A percentile compares a stretch with the other conserved stretches of the same genome.
phyloP scores from a whole-genome alignment of 2,113 vertebrate species.

The Lophius piscatorius region DNA sequence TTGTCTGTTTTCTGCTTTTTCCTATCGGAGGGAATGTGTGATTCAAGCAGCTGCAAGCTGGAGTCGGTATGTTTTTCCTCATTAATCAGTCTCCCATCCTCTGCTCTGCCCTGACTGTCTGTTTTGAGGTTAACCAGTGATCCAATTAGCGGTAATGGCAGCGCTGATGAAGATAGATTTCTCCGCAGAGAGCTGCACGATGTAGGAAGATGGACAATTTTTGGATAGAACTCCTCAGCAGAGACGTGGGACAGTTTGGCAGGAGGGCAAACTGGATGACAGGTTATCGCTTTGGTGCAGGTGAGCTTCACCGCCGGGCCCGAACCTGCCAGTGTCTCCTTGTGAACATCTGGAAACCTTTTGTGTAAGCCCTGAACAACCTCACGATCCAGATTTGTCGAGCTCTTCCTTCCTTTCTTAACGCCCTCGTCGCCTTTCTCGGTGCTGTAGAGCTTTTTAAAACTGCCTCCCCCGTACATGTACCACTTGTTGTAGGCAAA shows the following conservation, averaged over 20 bases:
- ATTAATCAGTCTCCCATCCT: slow-evolving; percentile 27
- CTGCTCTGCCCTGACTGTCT: slow-evolving; percentile 34
- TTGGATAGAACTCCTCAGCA: slow-evolving; percentile 32
- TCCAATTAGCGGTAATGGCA: slow-evolving; percentile 33
- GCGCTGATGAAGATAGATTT: slow-evolving; percentile 59
- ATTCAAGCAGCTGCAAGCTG: slow-evolving; percentile 25
- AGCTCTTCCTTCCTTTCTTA: slow-evolving; percentile 56
- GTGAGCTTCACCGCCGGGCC: slow-evolving; percentile 9
- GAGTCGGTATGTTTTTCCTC: slow-evolving; percentile 16
- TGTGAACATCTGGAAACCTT: slow-evolving; percentile 8
- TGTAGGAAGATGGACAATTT: slow-evolving; percentile 25
- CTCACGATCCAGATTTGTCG: slow-evolving; percentile 48
- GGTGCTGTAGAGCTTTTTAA: slow-evolving; percentile 89
- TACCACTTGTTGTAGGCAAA: slow-evolving; percentile 97
- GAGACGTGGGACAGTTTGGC: slow-evolving; percentile 23
- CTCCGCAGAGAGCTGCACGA: slow-evolving; percentile 40
- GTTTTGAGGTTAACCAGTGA: slow-evolving; percentile 24
- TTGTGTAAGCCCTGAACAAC: slow-evolving; percentile 55
- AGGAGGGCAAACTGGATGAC: slow-evolving; percentile 26
- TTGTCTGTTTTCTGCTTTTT: slow-evolving; percentile 87
- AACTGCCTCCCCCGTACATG: slow-evolving; percentile 91
- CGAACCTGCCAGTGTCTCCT: slow-evolving; percentile 22
- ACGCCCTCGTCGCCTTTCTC: slow-evolving; percentile 66
- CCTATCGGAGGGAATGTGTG: slow-evolving; percentile 83
- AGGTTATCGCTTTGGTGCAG: slow-evolving; percentile 19